phyloP scores from a whole-genome alignment of 1,140 invertebrate genomes.

The Hyles vespertilio region DNA sequence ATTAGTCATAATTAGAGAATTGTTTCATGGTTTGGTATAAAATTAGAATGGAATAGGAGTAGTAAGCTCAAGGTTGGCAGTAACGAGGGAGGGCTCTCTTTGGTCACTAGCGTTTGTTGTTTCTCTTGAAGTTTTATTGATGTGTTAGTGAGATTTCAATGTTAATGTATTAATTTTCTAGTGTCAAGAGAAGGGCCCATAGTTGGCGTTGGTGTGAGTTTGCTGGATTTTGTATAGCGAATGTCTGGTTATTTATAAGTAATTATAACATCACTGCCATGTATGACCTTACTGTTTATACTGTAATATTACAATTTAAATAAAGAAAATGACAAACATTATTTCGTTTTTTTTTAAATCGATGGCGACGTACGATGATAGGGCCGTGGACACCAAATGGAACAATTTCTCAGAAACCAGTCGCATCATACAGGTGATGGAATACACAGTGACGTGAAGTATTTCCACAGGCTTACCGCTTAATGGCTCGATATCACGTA shows the following conservation, averaged over 20 bases:
- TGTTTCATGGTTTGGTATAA: constrained; percentile 52
- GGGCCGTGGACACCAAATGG: too few species aligned
- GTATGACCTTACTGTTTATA: constrained; percentile 75
- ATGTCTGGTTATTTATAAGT: constrained; percentile 57
- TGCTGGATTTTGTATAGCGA: constrained; percentile 49
- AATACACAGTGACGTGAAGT: too few species aligned
- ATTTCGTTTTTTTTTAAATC: constrained; percentile 14
- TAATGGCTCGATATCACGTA: too few species aligned
- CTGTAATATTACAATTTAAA: constrained; percentile 71
- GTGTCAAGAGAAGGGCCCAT: constrained; percentile 22
- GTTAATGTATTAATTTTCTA: constrained; percentile 50
- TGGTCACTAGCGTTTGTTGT: constrained; percentile 58
- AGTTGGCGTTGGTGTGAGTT: constrained; percentile 24
- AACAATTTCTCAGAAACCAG: too few species aligned
- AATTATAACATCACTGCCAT: constrained; percentile 72
- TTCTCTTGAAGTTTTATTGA: constrained; percentile 64
- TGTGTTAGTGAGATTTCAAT: constrained; percentile 59
- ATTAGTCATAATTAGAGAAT: constrained; percentile 45
- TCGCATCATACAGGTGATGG: too few species aligned
- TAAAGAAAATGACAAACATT: constrained; percentile 52
- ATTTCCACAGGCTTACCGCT: too few species aligned
- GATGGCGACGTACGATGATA: too few species aligned
- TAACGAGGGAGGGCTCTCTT: constrained; percentile 27
- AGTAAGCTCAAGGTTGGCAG: constrained; percentile 52
- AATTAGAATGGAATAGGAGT: constrained; percentile 39